Evolutionary conservation across 2,113 vertebrate species (phyloP).

Genomic region (Suncus etruscus): DNA sequence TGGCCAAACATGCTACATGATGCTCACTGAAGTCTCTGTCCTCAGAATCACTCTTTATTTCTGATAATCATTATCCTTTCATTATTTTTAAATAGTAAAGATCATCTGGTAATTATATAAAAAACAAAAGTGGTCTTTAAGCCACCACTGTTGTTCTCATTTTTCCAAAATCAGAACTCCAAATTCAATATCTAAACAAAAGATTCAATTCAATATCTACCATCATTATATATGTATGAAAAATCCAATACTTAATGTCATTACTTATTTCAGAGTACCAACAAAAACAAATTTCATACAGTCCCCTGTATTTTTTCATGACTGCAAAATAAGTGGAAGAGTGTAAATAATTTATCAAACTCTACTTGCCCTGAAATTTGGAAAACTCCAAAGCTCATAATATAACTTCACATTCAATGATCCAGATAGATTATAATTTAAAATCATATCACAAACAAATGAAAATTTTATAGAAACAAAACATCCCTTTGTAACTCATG

Average conservation of each 20-base stretch:
- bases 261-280: background rate
- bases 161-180: background rate
- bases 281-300: background rate
- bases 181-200: conserved; percentile 24
- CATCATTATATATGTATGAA: too few species aligned
- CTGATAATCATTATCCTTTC: background rate
- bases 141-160: background rate
- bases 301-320: background rate
- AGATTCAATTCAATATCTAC: background rate
- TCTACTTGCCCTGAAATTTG: background rate
- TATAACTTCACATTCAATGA: background rate
- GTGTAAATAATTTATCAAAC: background rate
- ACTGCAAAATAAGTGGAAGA: background rate
- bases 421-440: background rate
- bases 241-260: too few species aligned
- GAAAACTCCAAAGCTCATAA: background rate
- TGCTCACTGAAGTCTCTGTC: too few species aligned
- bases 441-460: too few species aligned
- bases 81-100: background rate
- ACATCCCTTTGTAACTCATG: too few species aligned
- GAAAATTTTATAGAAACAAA: too few species aligned
- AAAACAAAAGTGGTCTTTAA: background rate
- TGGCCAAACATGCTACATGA: too few species aligned
- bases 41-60: background rate
- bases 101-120: background rate